Evolutionary conservation across 2,888 invertebrate genomes (phyloP), one percentile per base, ranked within the genome.

Genomic region (Tupiocoris notatus): DNA sequence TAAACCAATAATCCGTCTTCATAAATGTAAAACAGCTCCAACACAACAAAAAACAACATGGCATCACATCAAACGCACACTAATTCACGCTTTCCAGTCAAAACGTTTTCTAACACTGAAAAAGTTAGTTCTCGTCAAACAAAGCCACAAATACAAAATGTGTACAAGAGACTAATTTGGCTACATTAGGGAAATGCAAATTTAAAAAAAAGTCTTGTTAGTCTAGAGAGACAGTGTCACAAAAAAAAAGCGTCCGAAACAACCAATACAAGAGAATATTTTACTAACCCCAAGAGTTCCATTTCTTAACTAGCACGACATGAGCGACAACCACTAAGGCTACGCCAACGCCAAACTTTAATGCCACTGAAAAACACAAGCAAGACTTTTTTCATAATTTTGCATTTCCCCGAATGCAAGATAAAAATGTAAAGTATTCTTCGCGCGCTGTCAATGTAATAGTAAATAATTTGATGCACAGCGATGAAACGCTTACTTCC

Each of bases 281-380:
- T 71, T 88, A 89, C 89, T 88, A 89, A 91, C 91, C 91, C 85
- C 89, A 80, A 77, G 78, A 88, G 84, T 89, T 88, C 87, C 88
- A 88, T 86, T 90, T 89, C 86, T 90, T 91, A 86, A 92, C 89
- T 86, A 94, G 89, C 84, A 93, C 92, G 86, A 92, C 90, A 87
- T 93, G 92, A 83, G 93, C 93, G 84, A 93, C 92, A 85, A 90
- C 88, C 86, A 93, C 89, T 84, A 94, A 89, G 83, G 92, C 92
- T 85, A 91, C 88, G 85, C 94, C 94, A 86, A 94, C 91, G 85
- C 89, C 89, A 87, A 93, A 88, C 88, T 92, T 94, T 87, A 92
- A 90, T 86, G 91, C 90, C 89, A 93, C 93, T 93, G 91, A 77
- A 78, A 79, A 39, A 77, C 22, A 67, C 20, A 77, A 77, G 65